Evolutionary conservation across 1,140 invertebrate genomes (phyloP), one percentile per base, ranked within the genome.

Genomic region (Dendroctonus valens): DNA sequence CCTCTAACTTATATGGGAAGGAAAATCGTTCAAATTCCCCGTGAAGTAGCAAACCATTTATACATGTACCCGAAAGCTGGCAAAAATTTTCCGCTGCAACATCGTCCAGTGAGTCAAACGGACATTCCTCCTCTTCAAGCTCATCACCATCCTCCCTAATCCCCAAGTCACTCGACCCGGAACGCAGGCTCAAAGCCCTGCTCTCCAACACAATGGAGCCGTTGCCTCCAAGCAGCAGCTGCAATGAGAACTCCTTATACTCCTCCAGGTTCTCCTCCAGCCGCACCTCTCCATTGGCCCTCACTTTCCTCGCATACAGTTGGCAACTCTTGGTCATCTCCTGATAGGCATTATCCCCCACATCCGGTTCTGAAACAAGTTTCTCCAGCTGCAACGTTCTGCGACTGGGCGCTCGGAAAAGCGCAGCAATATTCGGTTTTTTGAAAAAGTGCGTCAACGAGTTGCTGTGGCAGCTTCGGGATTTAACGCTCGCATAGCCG

Each of bases 301-400:
- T 62, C 3, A 75, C 74, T 67, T 75, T 76, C 42, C 68, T 60
- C 6, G 70, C 71, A 53, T 73, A 75, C n/a, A 59, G 48, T 37
- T 72, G 69, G 49, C 71, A 75, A 42, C 69, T 69, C 39, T 64
- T 61, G 7, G 51, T 59, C 69, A 69, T 69, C 65, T 63, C 41
- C 49, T 65, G 49, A 39, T 58, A 41, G 44, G 1, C 9, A 7
- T 14, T 38, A 39, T 15, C n/a, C 9, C 38, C 14, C 7, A 14
- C 11, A 5, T n/a, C 8, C 11, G 9, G 11, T 11, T 55, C 37
- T 41, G 50, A 15, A 8, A 3, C 9, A 11, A 7, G 4, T 14
- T 60, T 39, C 44, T 60, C 12, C 15, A 5, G 7, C 15, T 64
- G 38, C 37, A 26, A 26, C 1, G 26, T 11, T 39, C 6, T 54